Evolutionary conservation across 1,140 invertebrate species (phyloP).

Genomic region (Dryas iulia): DNA sequence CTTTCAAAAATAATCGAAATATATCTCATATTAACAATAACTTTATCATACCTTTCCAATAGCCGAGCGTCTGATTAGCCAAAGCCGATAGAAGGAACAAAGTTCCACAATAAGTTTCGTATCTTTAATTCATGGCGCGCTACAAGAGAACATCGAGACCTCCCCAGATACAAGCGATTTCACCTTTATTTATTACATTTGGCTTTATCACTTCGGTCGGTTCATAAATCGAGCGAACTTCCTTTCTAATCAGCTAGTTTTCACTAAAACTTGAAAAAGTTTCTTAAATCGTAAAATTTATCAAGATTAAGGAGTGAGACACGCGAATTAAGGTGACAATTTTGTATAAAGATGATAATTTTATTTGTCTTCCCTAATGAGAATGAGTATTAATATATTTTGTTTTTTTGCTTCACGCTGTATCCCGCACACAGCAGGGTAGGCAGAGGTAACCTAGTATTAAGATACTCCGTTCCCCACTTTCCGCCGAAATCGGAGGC

Average conservation of each 20-base stretch:
- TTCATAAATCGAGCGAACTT: constrained; percentile 17
- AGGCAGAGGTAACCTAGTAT: too few relatives aligned
- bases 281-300: background rate
- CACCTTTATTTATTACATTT: constrained; percentile 20
- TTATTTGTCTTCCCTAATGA: too few relatives aligned
- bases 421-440: too few relatives aligned
- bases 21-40: too few relatives aligned
- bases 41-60: background rate
- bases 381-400: too few relatives aligned
- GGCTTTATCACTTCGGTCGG: constrained; percentile 2
- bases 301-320: background rate
- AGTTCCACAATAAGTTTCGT: background rate
- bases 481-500: too few relatives aligned
- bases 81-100: background rate
- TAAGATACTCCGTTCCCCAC: too few relatives aligned
- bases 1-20: too few relatives aligned
- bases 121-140: constrained; percentile 21
- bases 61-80: background rate
- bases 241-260: constrained; percentile 7
- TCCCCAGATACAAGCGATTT: constrained; percentile 20
- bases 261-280: background rate
- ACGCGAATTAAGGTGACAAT: background rate
- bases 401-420: too few relatives aligned
- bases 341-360: background rate
- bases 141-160: constrained; percentile 7